Percentiles rank a stretch among this genome's conserved stretches.
These are phyloP conservation scores for Mythimna pallens DNA, from an alignment of 2,888 invertebrate species.

Conservation along the genomic window DNA sequence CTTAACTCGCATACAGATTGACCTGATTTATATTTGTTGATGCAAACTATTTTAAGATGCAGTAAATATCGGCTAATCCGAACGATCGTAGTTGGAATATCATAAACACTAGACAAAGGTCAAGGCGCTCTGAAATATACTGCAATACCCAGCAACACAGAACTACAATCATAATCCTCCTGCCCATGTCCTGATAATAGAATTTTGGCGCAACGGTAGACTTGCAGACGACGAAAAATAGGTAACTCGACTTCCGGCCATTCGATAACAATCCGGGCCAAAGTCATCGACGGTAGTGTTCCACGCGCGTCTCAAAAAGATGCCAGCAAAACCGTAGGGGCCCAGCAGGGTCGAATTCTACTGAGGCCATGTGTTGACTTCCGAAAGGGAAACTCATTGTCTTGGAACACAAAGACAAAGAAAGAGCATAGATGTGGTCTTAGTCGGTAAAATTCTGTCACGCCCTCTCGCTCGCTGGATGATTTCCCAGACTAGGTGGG, in stretches of 20 bases:
- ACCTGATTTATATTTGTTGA: constrained; percentile 54
- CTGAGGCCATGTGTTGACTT: too few species aligned
- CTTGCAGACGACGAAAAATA: not conserved
- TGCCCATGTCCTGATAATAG: not conserved
- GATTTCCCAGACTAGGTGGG: too few species aligned
- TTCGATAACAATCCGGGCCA: too few species aligned
- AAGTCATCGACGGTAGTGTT: too few species aligned
- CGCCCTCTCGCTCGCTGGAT: too few species aligned
- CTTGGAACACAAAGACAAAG: too few species aligned
- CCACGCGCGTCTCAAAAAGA: too few species aligned
- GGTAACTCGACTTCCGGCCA: too few species aligned
- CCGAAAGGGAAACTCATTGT: too few species aligned
- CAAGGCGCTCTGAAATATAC: constrained; percentile 9
- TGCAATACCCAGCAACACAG: not conserved
- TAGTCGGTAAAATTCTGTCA: not conserved
- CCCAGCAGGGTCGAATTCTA: too few species aligned
- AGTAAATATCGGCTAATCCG: constrained; percentile 43
- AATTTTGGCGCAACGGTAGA: not conserved
- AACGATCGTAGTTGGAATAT: constrained; percentile 37
- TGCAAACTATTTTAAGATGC: constrained; percentile 41
- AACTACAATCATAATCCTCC: not conserved
- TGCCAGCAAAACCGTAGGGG: too few species aligned
- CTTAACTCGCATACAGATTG: constrained; percentile 19
- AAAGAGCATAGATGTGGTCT: too few species aligned
- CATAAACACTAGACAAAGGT: constrained; percentile 25